phyloP scores from a whole-genome alignment of 2,888 invertebrate genomes.

The Campopleginae sp. region DNA sequence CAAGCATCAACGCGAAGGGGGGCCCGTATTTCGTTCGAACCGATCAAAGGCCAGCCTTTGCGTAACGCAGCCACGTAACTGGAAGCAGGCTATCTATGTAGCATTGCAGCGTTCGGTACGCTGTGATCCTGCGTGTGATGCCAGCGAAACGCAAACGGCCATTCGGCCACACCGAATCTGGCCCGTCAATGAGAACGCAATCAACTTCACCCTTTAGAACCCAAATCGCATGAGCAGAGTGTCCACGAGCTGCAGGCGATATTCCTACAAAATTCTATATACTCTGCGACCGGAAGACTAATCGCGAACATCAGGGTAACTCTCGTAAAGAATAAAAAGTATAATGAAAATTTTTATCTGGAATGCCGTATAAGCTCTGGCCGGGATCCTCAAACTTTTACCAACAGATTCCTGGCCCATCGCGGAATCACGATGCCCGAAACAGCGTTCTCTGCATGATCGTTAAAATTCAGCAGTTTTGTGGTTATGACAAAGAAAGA shows the following conservation, averaged over 20 bases:
- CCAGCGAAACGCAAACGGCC: slow-evolving; percentile 40
- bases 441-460: slow-evolving; percentile 13
- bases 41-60: slow-evolving; percentile 67
- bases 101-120: slow-evolving; percentile 25
- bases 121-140: slow-evolving; percentile 26
- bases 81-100: slow-evolving; percentile 46
- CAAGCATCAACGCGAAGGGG: slow-evolving; percentile 34
- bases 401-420: slow-evolving; percentile 5
- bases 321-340: slow-evolving; percentile 1
- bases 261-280: slow-evolving; percentile 7
- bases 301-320: not conserved
- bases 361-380: not conserved
- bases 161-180: slow-evolving; percentile 16
- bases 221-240: not conserved
- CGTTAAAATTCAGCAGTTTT: slow-evolving; percentile 50
- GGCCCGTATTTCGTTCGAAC: slow-evolving; percentile 47
- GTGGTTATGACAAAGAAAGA: slow-evolving; percentile 25
- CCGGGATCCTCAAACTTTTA: slow-evolving; percentile 1
- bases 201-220: not conserved
- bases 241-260: not conserved
- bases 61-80: slow-evolving; percentile 55
- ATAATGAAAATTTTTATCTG: not conserved
- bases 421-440: not conserved
- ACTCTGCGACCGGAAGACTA: not conserved
- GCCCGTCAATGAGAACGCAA: slow-evolving; percentile 15